phyloP scores from a whole-genome alignment of 2,113 vertebrate species.

The Tachysurus vachellii region DNA sequence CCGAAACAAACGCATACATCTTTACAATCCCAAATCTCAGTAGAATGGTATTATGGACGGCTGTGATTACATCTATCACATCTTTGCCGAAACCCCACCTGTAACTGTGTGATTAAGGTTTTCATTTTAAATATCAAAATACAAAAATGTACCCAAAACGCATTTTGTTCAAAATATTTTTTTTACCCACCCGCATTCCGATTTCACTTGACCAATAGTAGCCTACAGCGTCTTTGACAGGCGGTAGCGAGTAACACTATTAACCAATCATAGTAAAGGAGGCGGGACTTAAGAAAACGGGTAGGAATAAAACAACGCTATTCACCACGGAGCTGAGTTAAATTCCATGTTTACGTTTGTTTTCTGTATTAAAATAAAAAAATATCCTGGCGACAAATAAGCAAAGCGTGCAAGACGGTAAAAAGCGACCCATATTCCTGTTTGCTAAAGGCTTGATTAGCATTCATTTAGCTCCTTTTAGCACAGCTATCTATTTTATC shows the following conservation, averaged over 20 bases:
- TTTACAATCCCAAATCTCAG: too few species aligned
- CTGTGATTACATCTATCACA: background rate
- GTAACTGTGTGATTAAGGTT: background rate
- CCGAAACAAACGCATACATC: background rate
- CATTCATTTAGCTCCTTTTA: background rate
- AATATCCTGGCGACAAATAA: background rate
- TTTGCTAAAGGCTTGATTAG: background rate
- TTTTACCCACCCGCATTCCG: background rate
- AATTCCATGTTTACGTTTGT: too few species aligned
- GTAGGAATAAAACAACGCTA: background rate
- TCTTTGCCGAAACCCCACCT: background rate
- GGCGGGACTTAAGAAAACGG: background rate
- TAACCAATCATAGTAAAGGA: background rate
- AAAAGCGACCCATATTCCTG: background rate
- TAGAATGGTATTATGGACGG: too few species aligned
- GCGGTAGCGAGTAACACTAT: background rate
- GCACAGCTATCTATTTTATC: background rate
- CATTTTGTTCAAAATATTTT: background rate
- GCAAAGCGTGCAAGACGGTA: background rate
- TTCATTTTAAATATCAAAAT: background rate
- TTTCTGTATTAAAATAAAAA: background rate
- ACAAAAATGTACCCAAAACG: background rate
- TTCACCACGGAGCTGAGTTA: background rate
- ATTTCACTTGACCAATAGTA: background rate
- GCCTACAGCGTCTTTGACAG: constrained; percentile 4